These are phyloP conservation scores for Chaitophorus viminalis DNA, from an alignment of 2,888 invertebrate species.

Conservation along the genomic window DNA sequence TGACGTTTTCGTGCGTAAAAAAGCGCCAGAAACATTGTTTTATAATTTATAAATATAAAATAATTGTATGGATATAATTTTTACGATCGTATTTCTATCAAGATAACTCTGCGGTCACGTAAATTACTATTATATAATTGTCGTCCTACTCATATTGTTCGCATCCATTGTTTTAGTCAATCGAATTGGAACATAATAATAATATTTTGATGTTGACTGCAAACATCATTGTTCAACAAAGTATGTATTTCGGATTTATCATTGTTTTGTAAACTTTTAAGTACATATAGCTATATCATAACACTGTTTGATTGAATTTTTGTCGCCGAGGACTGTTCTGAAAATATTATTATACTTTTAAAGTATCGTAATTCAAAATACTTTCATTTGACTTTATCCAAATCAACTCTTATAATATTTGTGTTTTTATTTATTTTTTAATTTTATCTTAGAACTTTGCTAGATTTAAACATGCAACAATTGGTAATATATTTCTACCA, in stretches of 20 bases:
- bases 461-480: not conserved
- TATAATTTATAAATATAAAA: slow-evolving; percentile 10
- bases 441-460: not conserved
- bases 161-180: no score
- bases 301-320: not conserved
- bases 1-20: slow-evolving; percentile 1
- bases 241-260: no score
- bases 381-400: not conserved
- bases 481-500: no score
- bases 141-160: no score
- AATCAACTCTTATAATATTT: not conserved
- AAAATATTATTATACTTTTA: not conserved
- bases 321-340: not conserved
- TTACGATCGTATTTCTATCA: not conserved
- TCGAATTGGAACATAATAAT: no score
- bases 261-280: not conserved
- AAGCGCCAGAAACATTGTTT: slow-evolving; percentile 5
- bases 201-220: no score
- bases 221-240: no score
- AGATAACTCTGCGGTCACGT: no score
- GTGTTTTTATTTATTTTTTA: not conserved
- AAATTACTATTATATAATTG: no score
- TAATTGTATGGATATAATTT: not conserved
- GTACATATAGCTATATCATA: not conserved
- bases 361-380: not conserved